Base-by-base conservation (phyloP, 1,140 invertebrate genomes). In the Bradysia coprophila region DNA sequence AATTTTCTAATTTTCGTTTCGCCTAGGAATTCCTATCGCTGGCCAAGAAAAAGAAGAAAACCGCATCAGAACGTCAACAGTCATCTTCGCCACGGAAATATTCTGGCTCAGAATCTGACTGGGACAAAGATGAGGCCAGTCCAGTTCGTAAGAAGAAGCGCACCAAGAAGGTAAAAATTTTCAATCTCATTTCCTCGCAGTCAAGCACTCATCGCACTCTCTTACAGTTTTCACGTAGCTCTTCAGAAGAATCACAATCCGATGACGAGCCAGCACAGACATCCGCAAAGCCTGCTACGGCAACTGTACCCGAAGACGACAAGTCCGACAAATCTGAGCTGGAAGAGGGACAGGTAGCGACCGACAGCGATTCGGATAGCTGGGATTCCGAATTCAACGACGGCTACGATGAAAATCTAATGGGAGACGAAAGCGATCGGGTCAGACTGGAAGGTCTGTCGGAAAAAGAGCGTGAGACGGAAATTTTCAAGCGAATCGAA, bases 391-490 rank as follows among this genome's bases (percentile, higher is more conserved):
- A 72, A 51, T 72, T 72, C 45, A 65, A 72, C 51, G 70, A 72
- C 51, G 70, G 70, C 56, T 94, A 89, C 54, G 93, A 96, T 64
- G 92, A 97, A 48, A 89, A 97, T 56, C 67, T 97, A 2, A 95
- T 97, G 79, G 91, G 92, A 1, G 93, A 97, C 66, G 91, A 88
- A 43, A 92, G 92, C 51, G 94, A 98, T 68, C 76, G 86, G 53
- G 78, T 79, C 11, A 66, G 84, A 1, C 63, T 98, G 2, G 86
- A 87, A 9, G 76, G 83, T 47, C 85, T 98, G 75, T 96, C 92
- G 0, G 93, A 97, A 55, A 95, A 93, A 55, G 93, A 98, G 59
- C 67, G 93, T 44, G 93, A 98, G 64, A 89, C 94, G 49, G 92
- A 96, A 64, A 83, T 98, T 51, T 98, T 90, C 57, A 94, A 95